Evolutionary conservation across 2,888 invertebrate genomes (phyloP), one percentile per base, ranked within the genome.

Genomic region (Phymatocera aterrima): DNA sequence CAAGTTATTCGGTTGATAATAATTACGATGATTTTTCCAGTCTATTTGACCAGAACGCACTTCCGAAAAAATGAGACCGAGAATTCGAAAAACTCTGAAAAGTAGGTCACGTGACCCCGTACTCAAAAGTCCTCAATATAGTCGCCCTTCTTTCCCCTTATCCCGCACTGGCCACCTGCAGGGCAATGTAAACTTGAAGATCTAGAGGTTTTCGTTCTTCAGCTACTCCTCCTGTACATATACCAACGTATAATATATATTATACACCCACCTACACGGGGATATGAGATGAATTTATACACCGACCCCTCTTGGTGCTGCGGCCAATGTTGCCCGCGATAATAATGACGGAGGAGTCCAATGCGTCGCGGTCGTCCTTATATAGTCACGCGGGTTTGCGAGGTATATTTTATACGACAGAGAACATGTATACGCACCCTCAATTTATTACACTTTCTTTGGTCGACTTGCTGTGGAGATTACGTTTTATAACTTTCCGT

Each of bases 291-390:
- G 40, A 60, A 54, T 75, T 75, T 40, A 75, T 48, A 34, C 4
- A 51, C 51, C 12, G 48, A 74, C n/a, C 61, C 61, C 74, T 21
- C 61, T 40, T 1, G n/a, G 40, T 37, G 43, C 28, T 24, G n/a
- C 60, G 75, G 57, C 8, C 12, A 75, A 75, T 75, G 34, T 24
- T 60, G 21, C 31, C 40, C 18, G 24, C 28, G 75, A 60, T 75
- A 57, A 75, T 75, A 75, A 75, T 75, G 75, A 75, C 51, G 40
- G n/a, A 75, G 75, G 34, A 43, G 28, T 37, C n/a, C 75, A 24
- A 75, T 75, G 43, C 60, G 21, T 75, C 18, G 10, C n/a, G n/a
- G n/a, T n/a, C n/a, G n/a, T n/a, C n/a, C n/a, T n/a, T n/a, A n/a
- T n/a, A n/a, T 75, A 54, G 43, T 57, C 75, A 75, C n/a, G 37